A percentile compares a stretch with the other conserved stretches of the same genome.
Conservation (phyloP, 2,113 vertebrate species). For the Chaetops frenatus region DNA sequence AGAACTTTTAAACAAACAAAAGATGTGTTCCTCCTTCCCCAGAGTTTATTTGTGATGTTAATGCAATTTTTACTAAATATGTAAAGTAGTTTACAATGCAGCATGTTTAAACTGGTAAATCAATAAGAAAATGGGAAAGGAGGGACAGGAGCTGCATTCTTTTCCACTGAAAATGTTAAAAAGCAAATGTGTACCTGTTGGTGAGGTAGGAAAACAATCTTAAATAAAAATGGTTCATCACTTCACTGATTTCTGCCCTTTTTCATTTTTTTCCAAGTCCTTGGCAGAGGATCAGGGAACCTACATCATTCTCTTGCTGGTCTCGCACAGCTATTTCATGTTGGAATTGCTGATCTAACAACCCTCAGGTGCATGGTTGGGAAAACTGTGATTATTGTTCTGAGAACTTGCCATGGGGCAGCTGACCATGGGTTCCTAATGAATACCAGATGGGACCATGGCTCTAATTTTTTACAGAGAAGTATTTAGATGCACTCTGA, state of each 20-base stretch:
- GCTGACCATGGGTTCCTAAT: conserved; percentile 1
- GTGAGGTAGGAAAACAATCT: not conserved
- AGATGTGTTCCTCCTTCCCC: not conserved
- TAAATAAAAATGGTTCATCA: not conserved
- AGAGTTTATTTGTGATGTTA: not conserved
- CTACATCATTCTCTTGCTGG: not conserved
- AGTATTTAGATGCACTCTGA: not conserved
- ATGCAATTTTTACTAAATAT: not conserved
- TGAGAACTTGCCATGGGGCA: not conserved
- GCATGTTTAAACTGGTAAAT: not conserved
- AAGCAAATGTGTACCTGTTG: not conserved
- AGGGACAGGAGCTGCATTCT: not conserved
- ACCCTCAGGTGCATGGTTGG: not conserved
- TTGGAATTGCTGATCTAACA: not conserved
- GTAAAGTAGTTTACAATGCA: not conserved
- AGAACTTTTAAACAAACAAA: not conserved
- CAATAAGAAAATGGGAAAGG: not conserved
- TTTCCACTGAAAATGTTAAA: not conserved
- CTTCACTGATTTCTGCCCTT: not conserved
- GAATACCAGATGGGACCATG: conserved; percentile 1
- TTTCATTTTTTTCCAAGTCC: not conserved
- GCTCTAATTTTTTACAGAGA: not conserved
- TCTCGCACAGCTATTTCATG: not conserved
- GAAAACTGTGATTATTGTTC: conserved; percentile 18
- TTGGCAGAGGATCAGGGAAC: not conserved